These are phyloP conservation scores for Drosophila lacteicornis DNA, from an alignment of 1,140 invertebrate species.

Conservation along the genomic window DNA sequence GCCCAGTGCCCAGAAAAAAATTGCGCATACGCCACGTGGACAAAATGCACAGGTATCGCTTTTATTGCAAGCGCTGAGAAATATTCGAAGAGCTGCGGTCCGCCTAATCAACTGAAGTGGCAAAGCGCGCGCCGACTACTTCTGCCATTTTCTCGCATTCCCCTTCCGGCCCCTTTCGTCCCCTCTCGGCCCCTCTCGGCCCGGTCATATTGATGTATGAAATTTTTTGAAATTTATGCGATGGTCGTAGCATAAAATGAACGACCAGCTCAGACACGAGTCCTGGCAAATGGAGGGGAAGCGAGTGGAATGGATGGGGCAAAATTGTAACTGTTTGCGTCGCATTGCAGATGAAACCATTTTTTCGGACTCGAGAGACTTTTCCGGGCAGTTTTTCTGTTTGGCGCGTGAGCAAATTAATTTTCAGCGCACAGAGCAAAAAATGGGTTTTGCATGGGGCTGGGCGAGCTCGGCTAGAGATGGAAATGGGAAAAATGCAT, in stretches of 20 bases:
- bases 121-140: slow-evolving; percentile 11
- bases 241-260: slow-evolving; percentile 60
- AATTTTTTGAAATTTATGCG: slow-evolving; percentile 60
- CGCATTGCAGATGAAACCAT: slow-evolving; percentile 67
- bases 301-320: slow-evolving; percentile 8
- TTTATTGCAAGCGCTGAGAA: slow-evolving; percentile 49
- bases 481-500: slow-evolving; percentile 55
- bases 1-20: slow-evolving; percentile 36
- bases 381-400: slow-evolving; percentile 52
- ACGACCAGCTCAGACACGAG: slow-evolving; percentile 49
- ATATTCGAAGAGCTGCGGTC: slow-evolving; percentile 31
- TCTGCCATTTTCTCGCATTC: slow-evolving; percentile 23
- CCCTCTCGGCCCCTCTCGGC: not conserved
- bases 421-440: slow-evolving; percentile 62
- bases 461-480: slow-evolving; percentile 24
- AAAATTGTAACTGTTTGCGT: slow-evolving; percentile 56
- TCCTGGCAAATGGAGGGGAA: slow-evolving; percentile 22
- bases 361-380: slow-evolving; percentile 30
- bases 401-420: slow-evolving; percentile 67
- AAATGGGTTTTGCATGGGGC: slow-evolving; percentile 48
- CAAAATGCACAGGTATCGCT: slow-evolving; percentile 25
- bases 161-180: not conserved
- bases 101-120: slow-evolving; percentile 57
- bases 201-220: slow-evolving; percentile 53
- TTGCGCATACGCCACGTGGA: slow-evolving; percentile 39